Conservation (phyloP, 2,888 invertebrate genomes). For the Phoenoteleia sp. region DNA sequence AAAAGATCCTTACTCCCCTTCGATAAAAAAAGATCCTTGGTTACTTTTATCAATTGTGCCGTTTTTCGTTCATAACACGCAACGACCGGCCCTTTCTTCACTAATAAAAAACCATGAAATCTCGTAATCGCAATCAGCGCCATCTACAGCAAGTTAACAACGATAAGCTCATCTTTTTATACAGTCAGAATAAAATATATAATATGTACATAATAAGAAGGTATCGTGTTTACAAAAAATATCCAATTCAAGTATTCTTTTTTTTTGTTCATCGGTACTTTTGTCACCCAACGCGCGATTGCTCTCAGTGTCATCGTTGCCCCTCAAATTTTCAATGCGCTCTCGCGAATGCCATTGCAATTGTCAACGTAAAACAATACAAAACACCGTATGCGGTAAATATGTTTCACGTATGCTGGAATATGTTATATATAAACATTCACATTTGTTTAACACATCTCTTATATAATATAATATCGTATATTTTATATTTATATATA, state of each 20-base stretch:
- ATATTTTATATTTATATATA: slow-evolving; percentile 44
- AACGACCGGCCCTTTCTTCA: neutral
- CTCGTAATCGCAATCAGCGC: slow-evolving; percentile 45
- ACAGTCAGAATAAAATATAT: slow-evolving; percentile 65
- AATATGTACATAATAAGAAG: slow-evolving; percentile 62
- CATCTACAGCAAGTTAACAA: slow-evolving; percentile 59
- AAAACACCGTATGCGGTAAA: slow-evolving; percentile 60
- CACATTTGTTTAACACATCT: slow-evolving; percentile 64
- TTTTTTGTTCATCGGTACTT: slow-evolving; percentile 14
- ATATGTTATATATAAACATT: slow-evolving; percentile 67
- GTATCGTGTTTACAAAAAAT: slow-evolving; percentile 59
- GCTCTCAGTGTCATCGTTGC: neutral
- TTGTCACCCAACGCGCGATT: slow-evolving; percentile 1
- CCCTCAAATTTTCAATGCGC: neutral
- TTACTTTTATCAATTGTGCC: slow-evolving; percentile 10
- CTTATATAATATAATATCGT: slow-evolving; percentile 55
- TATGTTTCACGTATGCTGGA: slow-evolving; percentile 66
- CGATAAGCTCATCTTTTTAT: slow-evolving; percentile 65
- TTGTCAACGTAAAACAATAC: slow-evolving; percentile 56
- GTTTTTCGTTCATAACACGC: slow-evolving; percentile 8
- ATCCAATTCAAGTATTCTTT: slow-evolving; percentile 49
- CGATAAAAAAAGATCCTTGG: slow-evolving; percentile 44
- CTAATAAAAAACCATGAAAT: slow-evolving; percentile 36
- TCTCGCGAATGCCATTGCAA: neutral
- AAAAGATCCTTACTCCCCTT: slow-evolving; percentile 44